phyloP scores from a whole-genome alignment of 2,797 vertebrate species.

The Tokudaia tokunoshimensis region DNA sequence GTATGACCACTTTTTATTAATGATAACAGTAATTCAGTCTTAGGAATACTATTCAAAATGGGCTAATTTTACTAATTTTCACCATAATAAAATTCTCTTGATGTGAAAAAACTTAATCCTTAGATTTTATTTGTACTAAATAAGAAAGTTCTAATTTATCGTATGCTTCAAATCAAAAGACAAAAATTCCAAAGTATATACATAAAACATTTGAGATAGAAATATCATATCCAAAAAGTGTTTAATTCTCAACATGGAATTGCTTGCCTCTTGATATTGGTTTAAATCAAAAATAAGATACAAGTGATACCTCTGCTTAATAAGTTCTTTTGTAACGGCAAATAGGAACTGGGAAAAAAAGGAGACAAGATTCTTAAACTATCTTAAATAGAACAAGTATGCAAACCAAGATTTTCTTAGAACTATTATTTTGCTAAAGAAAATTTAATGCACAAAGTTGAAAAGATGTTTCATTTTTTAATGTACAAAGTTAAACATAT shows the following conservation, averaged over 20 bases:
- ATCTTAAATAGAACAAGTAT: constrained; percentile 52
- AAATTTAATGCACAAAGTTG: constrained; percentile 15
- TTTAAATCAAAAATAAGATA: constrained; percentile 63
- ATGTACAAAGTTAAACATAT: constrained; percentile 2
- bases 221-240: constrained; percentile 17
- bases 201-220: constrained; percentile 16
- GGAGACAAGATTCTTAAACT: constrained; percentile 36
- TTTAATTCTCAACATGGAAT: constrained; percentile 43
- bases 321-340: constrained; percentile 60
- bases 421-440: constrained; percentile 59
- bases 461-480: constrained; percentile 52
- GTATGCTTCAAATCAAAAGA: constrained; percentile 39
- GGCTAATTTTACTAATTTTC: constrained; percentile 43
- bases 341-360: not conserved
- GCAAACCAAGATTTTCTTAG: constrained; percentile 46
- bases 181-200: not conserved
- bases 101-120: constrained; percentile 43
- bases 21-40: constrained; percentile 51
- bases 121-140: constrained; percentile 58
- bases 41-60: constrained; percentile 62
- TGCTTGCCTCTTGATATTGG: constrained; percentile 31
- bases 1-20: constrained; percentile 37
- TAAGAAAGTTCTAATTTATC: constrained; percentile 50
- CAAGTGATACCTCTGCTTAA: constrained; percentile 53
- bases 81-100: constrained; percentile 54